These are phyloP conservation scores for Zaprionus camerounensis DNA, from an alignment of 1,140 invertebrate species.

Conservation along the genomic window DNA sequence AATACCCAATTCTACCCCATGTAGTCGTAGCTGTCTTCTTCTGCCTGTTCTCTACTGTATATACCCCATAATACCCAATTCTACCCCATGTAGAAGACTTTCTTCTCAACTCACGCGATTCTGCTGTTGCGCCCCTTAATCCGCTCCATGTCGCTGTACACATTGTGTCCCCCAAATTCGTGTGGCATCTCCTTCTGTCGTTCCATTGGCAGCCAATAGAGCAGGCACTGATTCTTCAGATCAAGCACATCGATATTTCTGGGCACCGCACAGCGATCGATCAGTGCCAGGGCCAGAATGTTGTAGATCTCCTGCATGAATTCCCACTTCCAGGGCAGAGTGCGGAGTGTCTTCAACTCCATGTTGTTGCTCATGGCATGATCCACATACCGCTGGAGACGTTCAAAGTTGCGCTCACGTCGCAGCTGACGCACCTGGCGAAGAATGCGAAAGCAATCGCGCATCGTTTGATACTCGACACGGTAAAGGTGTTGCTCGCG, in stretches of 20 bases:
- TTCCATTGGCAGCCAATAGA: conserved; percentile 51
- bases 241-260: conserved; percentile 46
- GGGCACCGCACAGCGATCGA: conserved; percentile 51
- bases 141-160: conserved; percentile 32
- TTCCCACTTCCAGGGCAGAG: conserved; percentile 78
- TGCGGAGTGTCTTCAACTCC: conserved; percentile 62
- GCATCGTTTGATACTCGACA: conserved; percentile 61
- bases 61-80: too few relatives aligned
- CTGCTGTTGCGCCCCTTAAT: conserved; percentile 20
- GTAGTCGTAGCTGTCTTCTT: too few relatives aligned
- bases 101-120: conserved; percentile 26
- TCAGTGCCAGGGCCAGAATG: conserved; percentile 58
- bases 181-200: background rate
- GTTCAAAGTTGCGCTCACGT: conserved; percentile 37
- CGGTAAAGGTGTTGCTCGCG: conserved; percentile 44
- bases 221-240: conserved; percentile 6
- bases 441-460: conserved; percentile 67
- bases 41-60: too few relatives aligned
- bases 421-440: conserved; percentile 42
- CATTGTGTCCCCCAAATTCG: conserved; percentile 31
- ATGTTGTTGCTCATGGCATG: conserved; percentile 58
- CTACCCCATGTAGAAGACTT: too few relatives aligned
- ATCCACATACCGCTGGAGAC: conserved; percentile 60
- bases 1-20: too few relatives aligned
- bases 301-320: conserved; percentile 77